phyloP scores from a whole-genome alignment of 2,888 invertebrate species.

The Chrysotoxum bicinctum region DNA sequence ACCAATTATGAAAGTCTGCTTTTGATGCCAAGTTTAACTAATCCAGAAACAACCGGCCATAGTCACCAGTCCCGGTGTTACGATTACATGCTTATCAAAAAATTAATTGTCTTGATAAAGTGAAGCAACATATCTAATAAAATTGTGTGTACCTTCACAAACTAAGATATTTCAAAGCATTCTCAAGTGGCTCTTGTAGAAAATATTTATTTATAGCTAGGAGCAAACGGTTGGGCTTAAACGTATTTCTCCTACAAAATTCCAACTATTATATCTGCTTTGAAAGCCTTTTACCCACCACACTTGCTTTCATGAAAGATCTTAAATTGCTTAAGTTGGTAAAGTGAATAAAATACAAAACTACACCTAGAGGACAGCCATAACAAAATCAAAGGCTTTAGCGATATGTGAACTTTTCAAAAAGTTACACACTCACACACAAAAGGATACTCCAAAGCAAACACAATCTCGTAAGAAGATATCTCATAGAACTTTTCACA shows the following conservation, averaged over 20 bases:
- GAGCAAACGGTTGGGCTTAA: not conserved
- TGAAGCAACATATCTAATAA: too few species aligned
- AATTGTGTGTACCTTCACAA: too few species aligned
- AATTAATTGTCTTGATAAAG: too few species aligned
- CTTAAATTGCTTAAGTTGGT: not conserved
- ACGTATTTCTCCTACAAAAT: not conserved
- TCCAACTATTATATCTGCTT: not conserved
- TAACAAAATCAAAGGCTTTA: constrained; percentile 55
- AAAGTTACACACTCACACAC: constrained; percentile 10
- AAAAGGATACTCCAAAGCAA: not conserved
- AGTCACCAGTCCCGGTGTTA: too few species aligned
- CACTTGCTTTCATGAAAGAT: not conserved
- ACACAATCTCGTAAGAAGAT: constrained; percentile 50
- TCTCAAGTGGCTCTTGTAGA: not conserved
- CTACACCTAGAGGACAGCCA: constrained; percentile 8
- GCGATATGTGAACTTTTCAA: constrained; percentile 10
- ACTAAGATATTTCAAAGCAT: not conserved
- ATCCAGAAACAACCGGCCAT: too few species aligned
- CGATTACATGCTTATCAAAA: too few species aligned
- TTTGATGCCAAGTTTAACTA: too few species aligned
- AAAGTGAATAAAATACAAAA: constrained; percentile 24
- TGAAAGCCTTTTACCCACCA: not conserved
- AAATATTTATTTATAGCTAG: not conserved
- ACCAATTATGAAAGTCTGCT: too few species aligned
- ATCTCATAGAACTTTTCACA: constrained; percentile 68